These are phyloP conservation scores for Aelia acuminata DNA, from an alignment of 2,888 invertebrate species.

Conservation along the genomic window DNA sequence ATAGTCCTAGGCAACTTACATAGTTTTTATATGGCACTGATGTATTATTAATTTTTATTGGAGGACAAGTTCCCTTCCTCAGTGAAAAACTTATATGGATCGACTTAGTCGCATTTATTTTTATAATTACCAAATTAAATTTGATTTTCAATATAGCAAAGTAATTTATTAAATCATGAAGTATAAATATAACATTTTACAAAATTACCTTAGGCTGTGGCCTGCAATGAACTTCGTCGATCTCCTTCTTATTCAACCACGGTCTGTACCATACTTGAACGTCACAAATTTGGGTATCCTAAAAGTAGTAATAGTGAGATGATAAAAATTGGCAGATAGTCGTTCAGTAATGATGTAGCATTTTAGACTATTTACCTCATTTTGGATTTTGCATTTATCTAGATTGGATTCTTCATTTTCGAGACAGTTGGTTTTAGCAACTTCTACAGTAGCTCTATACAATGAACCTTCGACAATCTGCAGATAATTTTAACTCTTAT, in stretches of 20 bases:
- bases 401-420: neutral
- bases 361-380: neutral
- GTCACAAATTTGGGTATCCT: slow-evolving; percentile 33
- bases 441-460: slow-evolving; percentile 38
- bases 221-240: neutral
- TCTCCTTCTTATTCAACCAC: slow-evolving; percentile 36
- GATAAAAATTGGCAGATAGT: no score
- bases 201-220: neutral
- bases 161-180: neutral
- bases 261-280: slow-evolving; percentile 43
- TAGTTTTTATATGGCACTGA: no score
- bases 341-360: neutral
- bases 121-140: no score
- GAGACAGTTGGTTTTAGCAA: slow-evolving; percentile 3
- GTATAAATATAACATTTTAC: neutral
- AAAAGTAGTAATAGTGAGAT: neutral
- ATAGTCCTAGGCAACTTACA: no score
- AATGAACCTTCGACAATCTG: slow-evolving; percentile 46
- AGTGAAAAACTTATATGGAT: no score
- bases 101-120: no score
- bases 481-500: neutral
- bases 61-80: no score
- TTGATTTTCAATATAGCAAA: neutral
- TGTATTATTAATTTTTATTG: no score
- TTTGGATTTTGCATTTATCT: neutral